Evolutionary conservation across 2,113 vertebrate genomes (phyloP), one percentile per base, ranked within the genome.

Genomic region (Pyxicephalus adspersus): DNA sequence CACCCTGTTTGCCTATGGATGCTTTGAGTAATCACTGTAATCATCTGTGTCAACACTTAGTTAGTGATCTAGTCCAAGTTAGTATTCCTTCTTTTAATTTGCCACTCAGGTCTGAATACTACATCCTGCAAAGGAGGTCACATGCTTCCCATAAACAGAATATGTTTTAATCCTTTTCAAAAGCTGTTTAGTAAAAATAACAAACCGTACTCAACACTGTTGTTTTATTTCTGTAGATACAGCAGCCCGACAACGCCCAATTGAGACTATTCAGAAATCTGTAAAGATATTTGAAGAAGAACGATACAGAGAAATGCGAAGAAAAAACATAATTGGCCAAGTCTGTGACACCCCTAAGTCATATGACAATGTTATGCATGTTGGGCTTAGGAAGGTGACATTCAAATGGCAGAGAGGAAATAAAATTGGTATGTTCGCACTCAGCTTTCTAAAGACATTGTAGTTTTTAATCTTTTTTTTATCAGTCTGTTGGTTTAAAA

Each of bases 401-500:
- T 99, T 99, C 88, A 99, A 99, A 87, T 99, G 98, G 98, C 98
- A 99, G 85, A 95, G 98, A 87, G 98, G 98, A 91, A 99, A 99
- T 90, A 99, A 99, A 89, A 99, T 99, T 18, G 98, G 98, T 99
- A 91, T 50, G 90, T 52, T 83, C n/a, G n/a, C n/a, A n/a, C n/a
- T n/a, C n/a, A n/a, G n/a, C n/a, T n/a, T n/a, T n/a, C n/a, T n/a
- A n/a, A n/a, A n/a, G n/a, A n/a, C n/a, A n/a, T n/a, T n/a, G n/a
- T n/a, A n/a, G n/a, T n/a, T n/a, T n/a, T n/a, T n/a, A n/a, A n/a
- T n/a, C n/a, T n/a, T n/a, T n/a, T n/a, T n/a, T n/a, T n/a, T n/a
- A n/a, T n/a, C n/a, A n/a, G n/a, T n/a, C n/a, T n/a, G n/a, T n/a
- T n/a, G n/a, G n/a, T n/a, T n/a, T n/a, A n/a, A n/a, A n/a, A n/a